These are phyloP conservation scores for Enteromius mattozi DNA, from an alignment of 2,797 vertebrate species.

Conservation along the genomic window DNA sequence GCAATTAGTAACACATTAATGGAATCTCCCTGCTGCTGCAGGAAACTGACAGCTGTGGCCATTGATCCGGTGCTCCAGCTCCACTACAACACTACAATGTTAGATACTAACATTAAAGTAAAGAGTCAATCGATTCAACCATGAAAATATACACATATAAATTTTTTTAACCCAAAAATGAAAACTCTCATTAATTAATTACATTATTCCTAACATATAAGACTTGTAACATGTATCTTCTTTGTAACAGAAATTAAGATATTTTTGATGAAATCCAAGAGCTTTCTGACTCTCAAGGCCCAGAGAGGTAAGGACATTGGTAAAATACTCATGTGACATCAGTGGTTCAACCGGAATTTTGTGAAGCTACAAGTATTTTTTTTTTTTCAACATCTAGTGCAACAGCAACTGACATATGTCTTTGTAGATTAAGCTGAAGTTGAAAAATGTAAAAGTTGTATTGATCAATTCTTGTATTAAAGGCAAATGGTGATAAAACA, in stretches of 20 bases:
- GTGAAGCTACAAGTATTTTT: too few species aligned
- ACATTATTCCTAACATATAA: too few species aligned
- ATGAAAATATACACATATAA: not conserved
- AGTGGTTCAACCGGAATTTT: too few species aligned
- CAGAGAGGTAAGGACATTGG: too few species aligned
- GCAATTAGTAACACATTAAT: slow-evolving; percentile 50
- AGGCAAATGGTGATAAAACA: not conserved
- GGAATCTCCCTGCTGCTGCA: slow-evolving; percentile 28
- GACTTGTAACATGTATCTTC: too few species aligned
- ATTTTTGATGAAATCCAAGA: too few species aligned
- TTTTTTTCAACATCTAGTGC: too few species aligned
- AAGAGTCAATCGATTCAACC: not conserved
- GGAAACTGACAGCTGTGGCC: slow-evolving; percentile 10
- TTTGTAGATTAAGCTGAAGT: not conserved
- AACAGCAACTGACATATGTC: too few species aligned
- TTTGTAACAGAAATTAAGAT: too few species aligned
- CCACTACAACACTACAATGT: not conserved
- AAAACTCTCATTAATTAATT: too few species aligned
- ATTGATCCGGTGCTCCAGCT: slow-evolving; percentile 22
- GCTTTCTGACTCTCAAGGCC: too few species aligned
- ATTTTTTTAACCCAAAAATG: not conserved
- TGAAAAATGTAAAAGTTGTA: not conserved
- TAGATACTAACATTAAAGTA: not conserved
- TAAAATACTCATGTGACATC: too few species aligned
- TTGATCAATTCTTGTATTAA: not conserved